These are phyloP conservation scores for Drosophila suboccidentalis DNA, from an alignment of 2,888 invertebrate species.

Conservation along the genomic window DNA sequence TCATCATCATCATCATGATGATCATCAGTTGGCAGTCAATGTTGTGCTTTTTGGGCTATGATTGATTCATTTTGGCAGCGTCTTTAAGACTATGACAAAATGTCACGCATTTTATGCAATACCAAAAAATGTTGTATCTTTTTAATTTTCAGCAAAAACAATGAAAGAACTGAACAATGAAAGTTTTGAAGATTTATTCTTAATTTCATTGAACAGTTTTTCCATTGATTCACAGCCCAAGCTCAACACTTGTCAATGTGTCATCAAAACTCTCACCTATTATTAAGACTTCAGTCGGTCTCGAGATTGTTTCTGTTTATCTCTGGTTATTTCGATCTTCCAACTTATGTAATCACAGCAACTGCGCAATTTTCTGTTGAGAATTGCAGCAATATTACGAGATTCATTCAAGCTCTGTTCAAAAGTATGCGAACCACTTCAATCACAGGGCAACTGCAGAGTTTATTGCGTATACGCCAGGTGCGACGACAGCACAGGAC, in stretches of 20 bases:
- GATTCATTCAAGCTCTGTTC: conserved; percentile 7
- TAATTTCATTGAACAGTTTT: conserved; percentile 1
- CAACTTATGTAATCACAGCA: conserved; percentile 67
- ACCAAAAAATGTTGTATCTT: neutral
- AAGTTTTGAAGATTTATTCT: neutral
- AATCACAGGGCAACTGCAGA: conserved; percentile 25
- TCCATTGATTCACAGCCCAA: conserved; percentile 14
- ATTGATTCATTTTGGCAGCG: conserved; percentile 74
- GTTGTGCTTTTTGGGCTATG: conserved; percentile 53
- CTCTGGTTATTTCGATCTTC: conserved; percentile 4
- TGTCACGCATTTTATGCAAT: conserved; percentile 65
- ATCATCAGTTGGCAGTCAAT: conserved; percentile 62
- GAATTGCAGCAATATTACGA: conserved; percentile 18
- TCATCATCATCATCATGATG: conserved; percentile 31
- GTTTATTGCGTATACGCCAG: conserved; percentile 21
- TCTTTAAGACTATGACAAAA: conserved; percentile 42
- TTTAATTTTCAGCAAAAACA: conserved; percentile 1
- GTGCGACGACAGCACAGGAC: conserved; percentile 26
- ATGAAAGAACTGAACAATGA: neutral
- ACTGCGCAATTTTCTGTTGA: conserved; percentile 69
- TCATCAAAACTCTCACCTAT: conserved; percentile 20
- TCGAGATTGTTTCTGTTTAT: conserved; percentile 3
- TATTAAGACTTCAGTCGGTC: conserved; percentile 5
- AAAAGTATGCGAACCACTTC: conserved; percentile 48
- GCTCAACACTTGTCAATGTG: conserved; percentile 1